Percentiles rank a stretch among this genome's conserved stretches.
phyloP scores from a whole-genome alignment of 2,888 invertebrate genomes.

The Bembecia ichneumoniformis region DNA sequence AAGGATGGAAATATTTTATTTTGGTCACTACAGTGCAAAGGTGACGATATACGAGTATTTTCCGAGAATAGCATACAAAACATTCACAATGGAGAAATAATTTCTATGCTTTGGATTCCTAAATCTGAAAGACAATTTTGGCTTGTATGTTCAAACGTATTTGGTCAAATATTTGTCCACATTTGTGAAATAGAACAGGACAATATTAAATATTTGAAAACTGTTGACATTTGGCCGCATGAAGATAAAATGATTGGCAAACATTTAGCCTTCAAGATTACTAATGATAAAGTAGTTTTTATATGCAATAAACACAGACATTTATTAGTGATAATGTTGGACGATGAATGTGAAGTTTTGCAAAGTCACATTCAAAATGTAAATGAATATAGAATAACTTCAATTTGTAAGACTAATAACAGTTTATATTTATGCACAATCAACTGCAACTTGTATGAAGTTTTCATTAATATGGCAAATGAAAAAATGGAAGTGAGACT shows the following conservation, averaged over 20 bases:
- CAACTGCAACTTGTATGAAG: slow-evolving; percentile 37
- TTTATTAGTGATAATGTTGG: slow-evolving; percentile 34
- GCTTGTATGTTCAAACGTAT: slow-evolving; percentile 31
- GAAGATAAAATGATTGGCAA: slow-evolving; percentile 45
- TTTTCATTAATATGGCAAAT: slow-evolving; percentile 18
- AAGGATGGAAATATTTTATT: slow-evolving; percentile 39
- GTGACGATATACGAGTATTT: slow-evolving; percentile 19
- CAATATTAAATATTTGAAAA: slow-evolving; percentile 17
- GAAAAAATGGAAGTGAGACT: slow-evolving; percentile 20
- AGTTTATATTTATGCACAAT: slow-evolving; percentile 31
- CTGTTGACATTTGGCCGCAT: slow-evolving; percentile 31
- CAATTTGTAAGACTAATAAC: slow-evolving; percentile 22
- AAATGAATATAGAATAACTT: slow-evolving; percentile 46
- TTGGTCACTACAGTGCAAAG: slow-evolving; percentile 30
- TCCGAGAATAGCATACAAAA: slow-evolving; percentile 1
- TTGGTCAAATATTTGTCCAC: slow-evolving; percentile 33
- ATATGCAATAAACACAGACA: slow-evolving; percentile 50
- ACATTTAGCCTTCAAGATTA: slow-evolving; percentile 21
- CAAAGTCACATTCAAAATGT: slow-evolving; percentile 35
- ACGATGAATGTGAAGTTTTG: slow-evolving; percentile 26
- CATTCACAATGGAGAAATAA: slow-evolving; percentile 27
- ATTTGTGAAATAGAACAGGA: slow-evolving; percentile 24
- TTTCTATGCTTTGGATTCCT: slow-evolving; percentile 34
- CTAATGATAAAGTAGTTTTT: slow-evolving; percentile 29
- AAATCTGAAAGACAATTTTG: slow-evolving; percentile 19